A percentile compares a stretch with the other conserved stretches of the same genome.
Conservation (phyloP, 2,113 vertebrate species). For the Casuarius casuarius region DNA sequence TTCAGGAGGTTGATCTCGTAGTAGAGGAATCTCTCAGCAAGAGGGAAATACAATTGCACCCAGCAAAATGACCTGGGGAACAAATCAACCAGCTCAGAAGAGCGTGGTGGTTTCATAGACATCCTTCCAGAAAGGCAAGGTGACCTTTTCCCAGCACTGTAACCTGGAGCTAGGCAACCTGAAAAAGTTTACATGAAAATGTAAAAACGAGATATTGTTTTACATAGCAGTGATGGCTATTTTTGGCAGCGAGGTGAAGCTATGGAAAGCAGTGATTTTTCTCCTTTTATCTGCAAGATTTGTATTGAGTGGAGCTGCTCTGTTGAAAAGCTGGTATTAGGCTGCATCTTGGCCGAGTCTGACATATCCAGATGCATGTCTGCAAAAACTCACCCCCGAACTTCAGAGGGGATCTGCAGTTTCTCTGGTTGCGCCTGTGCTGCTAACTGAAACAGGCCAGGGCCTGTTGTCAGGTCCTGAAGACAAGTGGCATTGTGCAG, state of each 20-base stretch:
- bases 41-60: neutral
- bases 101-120: neutral
- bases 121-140: neutral
- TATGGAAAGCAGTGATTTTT: neutral
- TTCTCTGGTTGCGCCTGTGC: neutral
- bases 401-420: neutral
- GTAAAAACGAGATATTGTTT: neutral
- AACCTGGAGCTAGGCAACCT: neutral
- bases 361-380: neutral
- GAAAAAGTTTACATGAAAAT: neutral
- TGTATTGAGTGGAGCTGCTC: neutral
- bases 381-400: neutral
- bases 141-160: neutral
- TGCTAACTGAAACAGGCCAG: neutral
- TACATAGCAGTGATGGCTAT: neutral
- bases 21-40: too few species aligned
- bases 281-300: neutral
- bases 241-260: neutral
- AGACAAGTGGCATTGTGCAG: neutral
- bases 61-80: neutral
- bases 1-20: neutral
- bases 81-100: neutral
- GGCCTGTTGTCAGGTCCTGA: neutral
- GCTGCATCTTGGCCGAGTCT: neutral
- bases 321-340: neutral